phyloP scores from a whole-genome alignment of 2,113 vertebrate genomes.

The Sander lucioperca region DNA sequence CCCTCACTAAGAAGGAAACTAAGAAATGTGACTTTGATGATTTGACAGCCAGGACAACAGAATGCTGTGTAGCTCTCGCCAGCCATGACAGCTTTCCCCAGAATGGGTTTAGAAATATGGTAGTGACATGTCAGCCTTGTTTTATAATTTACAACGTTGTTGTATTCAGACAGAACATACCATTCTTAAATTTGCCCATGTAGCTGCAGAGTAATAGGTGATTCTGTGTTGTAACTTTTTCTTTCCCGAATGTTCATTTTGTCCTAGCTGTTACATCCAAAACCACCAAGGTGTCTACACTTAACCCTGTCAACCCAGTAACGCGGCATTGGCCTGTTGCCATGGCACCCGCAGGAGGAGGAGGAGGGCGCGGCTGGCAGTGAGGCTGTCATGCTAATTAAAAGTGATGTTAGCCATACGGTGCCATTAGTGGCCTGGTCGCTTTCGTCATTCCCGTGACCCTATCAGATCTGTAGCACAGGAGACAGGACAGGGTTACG shows the following conservation, averaged over 20 bases:
- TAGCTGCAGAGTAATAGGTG: not conserved
- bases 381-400: slow-evolving; percentile 76
- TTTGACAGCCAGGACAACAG: slow-evolving; percentile 67
- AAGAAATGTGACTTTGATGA: slow-evolving; percentile 65
- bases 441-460: slow-evolving; percentile 55
- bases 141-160: slow-evolving; percentile 52
- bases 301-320: slow-evolving; percentile 47
- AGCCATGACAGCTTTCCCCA: slow-evolving; percentile 44
- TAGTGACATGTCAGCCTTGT: slow-evolving; percentile 36
- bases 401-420: slow-evolving; percentile 75
- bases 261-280: slow-evolving; percentile 12
- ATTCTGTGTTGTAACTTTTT: slow-evolving; percentile 1
- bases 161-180: not conserved
- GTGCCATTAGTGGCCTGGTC: slow-evolving; percentile 67
- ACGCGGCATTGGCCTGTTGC: slow-evolving; percentile 56
- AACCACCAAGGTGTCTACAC: slow-evolving; percentile 25
- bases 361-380: slow-evolving; percentile 34
- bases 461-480: slow-evolving; percentile 44
- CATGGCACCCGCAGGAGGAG: slow-evolving; percentile 56
- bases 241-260: slow-evolving; percentile 23
- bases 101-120: slow-evolving; percentile 43
- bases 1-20: slow-evolving; percentile 48
- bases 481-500: slow-evolving; percentile 44
- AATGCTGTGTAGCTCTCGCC: slow-evolving; percentile 33
- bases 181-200: not conserved